Percentiles rank a stretch among this genome's conserved stretches.
Evolutionary conservation across 2,888 invertebrate species (phyloP).

Genomic region (Phaonia tiefii): DNA sequence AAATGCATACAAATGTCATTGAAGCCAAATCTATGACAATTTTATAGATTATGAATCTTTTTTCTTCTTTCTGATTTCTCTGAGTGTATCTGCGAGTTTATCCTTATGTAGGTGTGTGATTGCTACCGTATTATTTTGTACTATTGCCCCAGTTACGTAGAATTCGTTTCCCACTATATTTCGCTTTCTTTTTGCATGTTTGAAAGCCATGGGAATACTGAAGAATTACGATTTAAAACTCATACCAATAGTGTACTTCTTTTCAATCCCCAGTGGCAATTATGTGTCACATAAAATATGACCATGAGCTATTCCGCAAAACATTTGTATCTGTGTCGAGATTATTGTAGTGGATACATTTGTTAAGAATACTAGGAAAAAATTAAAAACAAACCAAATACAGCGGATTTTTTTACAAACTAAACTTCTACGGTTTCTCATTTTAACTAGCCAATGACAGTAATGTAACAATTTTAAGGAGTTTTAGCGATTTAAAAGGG

Average conservation of each 20-base stretch:
- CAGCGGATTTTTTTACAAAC: no score
- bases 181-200: no score
- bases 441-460: no score
- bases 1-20: no score
- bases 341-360: slow-evolving; percentile 28
- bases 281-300: slow-evolving; percentile 58
- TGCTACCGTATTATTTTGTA: slow-evolving; percentile 7
- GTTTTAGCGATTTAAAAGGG: no score
- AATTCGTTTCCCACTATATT: slow-evolving; percentile 14
- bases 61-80: no score
- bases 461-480: no score
- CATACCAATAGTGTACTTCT: slow-evolving; percentile 44
- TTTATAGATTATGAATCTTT: no score
- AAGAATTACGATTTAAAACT: slow-evolving; percentile 35
- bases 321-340: slow-evolving; percentile 3
- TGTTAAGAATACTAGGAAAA: neutral
- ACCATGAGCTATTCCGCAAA: slow-evolving; percentile 50
- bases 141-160: slow-evolving; percentile 7
- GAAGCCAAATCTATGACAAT: no score
- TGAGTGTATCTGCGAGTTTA: neutral
- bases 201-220: slow-evolving; percentile 3
- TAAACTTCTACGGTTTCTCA: no score
- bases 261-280: slow-evolving; percentile 67
- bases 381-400: slow-evolving; percentile 20
- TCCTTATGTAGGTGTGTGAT: slow-evolving; percentile 1